Evolutionary conservation across 2,888 invertebrate genomes (phyloP).

Genomic region (Meta bourneti): DNA sequence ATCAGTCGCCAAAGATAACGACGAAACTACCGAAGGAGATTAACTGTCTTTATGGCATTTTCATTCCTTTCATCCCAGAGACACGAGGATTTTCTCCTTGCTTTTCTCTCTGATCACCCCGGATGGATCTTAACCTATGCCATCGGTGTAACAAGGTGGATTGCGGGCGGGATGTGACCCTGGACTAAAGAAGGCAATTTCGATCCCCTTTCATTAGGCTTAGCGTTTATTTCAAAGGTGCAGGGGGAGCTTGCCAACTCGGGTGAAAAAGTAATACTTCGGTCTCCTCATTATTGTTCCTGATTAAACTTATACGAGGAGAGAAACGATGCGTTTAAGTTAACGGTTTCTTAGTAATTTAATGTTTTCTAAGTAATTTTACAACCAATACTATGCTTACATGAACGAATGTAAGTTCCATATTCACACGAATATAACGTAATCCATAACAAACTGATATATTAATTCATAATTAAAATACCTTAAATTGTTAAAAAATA

Average conservation of each 20-base stretch:
- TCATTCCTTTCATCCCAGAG: not conserved
- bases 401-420: too few relatives aligned
- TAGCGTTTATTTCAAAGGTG: not conserved
- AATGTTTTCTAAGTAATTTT: too few relatives aligned
- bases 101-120: not conserved
- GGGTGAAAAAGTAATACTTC: too few relatives aligned
- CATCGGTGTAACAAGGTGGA: not conserved
- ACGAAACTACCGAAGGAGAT: slow-evolving; percentile 5
- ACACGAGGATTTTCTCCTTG: not conserved
- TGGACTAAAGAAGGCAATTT: slow-evolving; percentile 44
- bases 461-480: too few relatives aligned
- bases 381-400: too few relatives aligned
- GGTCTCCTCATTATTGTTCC: too few relatives aligned
- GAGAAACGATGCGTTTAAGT: too few relatives aligned
- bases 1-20: slow-evolving; percentile 46
- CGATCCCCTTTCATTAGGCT: not conserved
- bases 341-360: too few relatives aligned
- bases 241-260: not conserved
- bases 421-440: too few relatives aligned
- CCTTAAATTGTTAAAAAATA: too few relatives aligned
- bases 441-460: too few relatives aligned
- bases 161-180: slow-evolving; percentile 7
- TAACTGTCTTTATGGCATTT: slow-evolving; percentile 28
- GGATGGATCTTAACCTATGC: not conserved
- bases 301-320: too few relatives aligned